These are phyloP conservation scores for Megalops cyprinoides DNA, from an alignment of 2,797 vertebrate species.

Conservation along the genomic window DNA sequence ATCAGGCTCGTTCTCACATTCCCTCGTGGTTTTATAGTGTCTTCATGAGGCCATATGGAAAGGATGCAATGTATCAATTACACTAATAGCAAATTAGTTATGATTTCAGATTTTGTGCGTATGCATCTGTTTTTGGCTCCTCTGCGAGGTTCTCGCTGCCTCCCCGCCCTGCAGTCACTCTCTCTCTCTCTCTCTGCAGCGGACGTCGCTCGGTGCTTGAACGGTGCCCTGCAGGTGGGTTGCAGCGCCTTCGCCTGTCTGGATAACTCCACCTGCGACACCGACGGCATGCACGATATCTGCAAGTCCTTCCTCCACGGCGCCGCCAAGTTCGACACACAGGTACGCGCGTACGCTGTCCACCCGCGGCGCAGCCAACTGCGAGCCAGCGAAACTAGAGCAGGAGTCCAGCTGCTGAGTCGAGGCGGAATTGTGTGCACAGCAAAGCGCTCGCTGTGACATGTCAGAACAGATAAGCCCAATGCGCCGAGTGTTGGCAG, in stretches of 20 bases:
- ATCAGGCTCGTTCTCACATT: too few relatives aligned
- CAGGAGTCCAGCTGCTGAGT: too few relatives aligned
- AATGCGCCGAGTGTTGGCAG: too few relatives aligned
- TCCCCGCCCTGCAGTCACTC: background rate
- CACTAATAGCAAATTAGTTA: background rate
- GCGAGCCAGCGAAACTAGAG: too few relatives aligned
- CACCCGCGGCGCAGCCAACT: too few relatives aligned
- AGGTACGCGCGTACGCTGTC: constrained; percentile 71
- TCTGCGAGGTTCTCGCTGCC: too few relatives aligned
- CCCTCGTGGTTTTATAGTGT: background rate
- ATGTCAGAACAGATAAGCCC: too few relatives aligned
- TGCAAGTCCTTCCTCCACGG: constrained; percentile 91
- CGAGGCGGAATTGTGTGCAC: too few relatives aligned
- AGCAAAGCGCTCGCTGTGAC: too few relatives aligned
- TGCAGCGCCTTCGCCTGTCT: constrained; percentile 93
- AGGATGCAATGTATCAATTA: background rate
- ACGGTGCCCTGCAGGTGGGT: constrained; percentile 85
- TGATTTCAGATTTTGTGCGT: background rate
- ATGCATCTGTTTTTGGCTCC: too few relatives aligned
- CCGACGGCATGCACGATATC: constrained; percentile 92
- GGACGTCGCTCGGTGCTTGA: constrained; percentile 90
- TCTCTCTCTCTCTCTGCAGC: constrained; percentile 62
- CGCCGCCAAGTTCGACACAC: constrained; percentile 91
- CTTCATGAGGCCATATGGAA: background rate
- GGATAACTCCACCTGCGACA: constrained; percentile 97